Base-by-base conservation (phyloP, 2,888 invertebrate species). In the Cheilosia soror region DNA sequence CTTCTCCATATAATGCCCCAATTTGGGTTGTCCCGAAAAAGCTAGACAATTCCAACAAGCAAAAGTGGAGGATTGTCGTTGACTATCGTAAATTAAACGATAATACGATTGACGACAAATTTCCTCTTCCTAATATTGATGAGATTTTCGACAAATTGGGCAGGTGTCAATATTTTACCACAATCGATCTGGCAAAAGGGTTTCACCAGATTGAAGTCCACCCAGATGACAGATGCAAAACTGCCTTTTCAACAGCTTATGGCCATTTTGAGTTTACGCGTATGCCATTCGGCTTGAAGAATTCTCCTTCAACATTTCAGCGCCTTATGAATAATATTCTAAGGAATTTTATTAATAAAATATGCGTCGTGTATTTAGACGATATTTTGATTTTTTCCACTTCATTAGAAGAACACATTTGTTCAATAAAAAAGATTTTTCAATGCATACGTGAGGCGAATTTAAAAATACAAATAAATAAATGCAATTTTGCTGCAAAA, bases 131-230 rank as follows among this genome's bases (percentile, higher is more conserved):
- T 4, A 65, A 65, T n/a, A 65, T 51, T 0, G 37, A 7, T 2
- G 57, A 90, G 51, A 90, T 91, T 47, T 73, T 91, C 15, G 90
- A 91, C 71, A 89, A 91, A 87, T 69, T 91, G 72, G 90, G 91
- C 13, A 88, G 89, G 72, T 86, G 89, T 4, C 87, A 89, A 80
- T 91, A 91, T 83, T 92, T 91, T 65, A 78, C 89, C 3, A 88
- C 88, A 27, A 40, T 89, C 2, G 89, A 89, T 62, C 40, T 89
- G 0, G 88, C 88, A 0, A 87, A 81, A 0, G 89, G 89, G 0
- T 89, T 89, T 31, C 88, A 89, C 27, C 89, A 90, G 69, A 89
- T 90, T 6, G 80, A 79, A 13, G 86, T 89, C 69, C 25, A 79
- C 0, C n/a, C 68, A 6, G 15, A 13, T 7, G 81, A 81, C 31